Evolutionary conservation across 1,140 invertebrate species (phyloP), one percentile per base, ranked within the genome.

Genomic region (Colletes latitarsis): DNA sequence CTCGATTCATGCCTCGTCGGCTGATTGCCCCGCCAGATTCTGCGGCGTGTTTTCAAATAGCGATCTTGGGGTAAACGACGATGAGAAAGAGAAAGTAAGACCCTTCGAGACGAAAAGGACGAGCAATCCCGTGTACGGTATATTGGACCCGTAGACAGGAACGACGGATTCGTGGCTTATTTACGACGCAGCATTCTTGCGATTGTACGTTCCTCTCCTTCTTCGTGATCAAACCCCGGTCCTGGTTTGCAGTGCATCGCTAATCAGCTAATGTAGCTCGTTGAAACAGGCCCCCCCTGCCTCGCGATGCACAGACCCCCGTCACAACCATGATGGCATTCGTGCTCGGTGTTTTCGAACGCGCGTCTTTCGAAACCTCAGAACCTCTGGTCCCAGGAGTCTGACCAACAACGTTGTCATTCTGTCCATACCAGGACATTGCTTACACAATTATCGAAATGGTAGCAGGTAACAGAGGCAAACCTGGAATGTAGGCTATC

Each of bases 191-290:
- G 62, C 60, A 49, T 79, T 76, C 71, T 75, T 17, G 41, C 75
- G 70, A 78, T 86, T 62, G 58, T 39, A 67, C 46, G 14, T 41
- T 67, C 12, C 21, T 14, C 62, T 72, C 62, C 68, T 71, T 52
- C 57, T 67, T 75, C 67, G 53, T 62, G 69, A 64, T 76, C 68
- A 57, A 63, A 62, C 76, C 74, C 21, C 55, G 67, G 58, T 77
- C 77, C 72, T 30, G 68, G 68, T 69, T 30, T 66, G 77, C 84
- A 30, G 77, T 72, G 83, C 85, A 88, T 89, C 73, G 87, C 83
- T 89, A 88, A 90, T 89, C 88, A 88, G 83, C 63, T 67, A 55
- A 63, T 63, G 39, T 58, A 49, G 74, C 69, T 21, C 79, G 82
- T 68, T 67, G 58, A 55, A 78, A 83, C 73, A 71, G 75, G 83